phyloP scores from a whole-genome alignment of 2,888 invertebrate species.

The Lymantria monacha region DNA sequence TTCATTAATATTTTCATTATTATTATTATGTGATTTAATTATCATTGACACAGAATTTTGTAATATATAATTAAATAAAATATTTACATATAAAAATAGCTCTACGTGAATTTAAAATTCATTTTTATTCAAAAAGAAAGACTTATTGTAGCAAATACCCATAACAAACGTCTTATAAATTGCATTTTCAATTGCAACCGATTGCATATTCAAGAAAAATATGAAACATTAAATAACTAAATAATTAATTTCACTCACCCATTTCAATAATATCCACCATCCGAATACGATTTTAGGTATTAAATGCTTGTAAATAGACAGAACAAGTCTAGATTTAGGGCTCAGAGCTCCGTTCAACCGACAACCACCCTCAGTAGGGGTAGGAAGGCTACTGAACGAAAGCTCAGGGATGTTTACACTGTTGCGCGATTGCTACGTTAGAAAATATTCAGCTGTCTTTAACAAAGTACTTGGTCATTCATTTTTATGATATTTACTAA shows the following conservation, averaged over 20 bases:
- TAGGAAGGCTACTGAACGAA: conserved; percentile 28
- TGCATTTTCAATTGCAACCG: no score
- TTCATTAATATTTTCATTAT: no score
- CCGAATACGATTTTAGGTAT: neutral
- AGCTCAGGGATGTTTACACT: conserved; percentile 7
- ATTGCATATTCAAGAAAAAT: neutral
- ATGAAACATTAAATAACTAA: neutral
- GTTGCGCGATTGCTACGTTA: conserved; percentile 2
- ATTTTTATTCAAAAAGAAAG: no score
- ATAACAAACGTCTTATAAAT: no score
- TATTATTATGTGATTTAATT: no score
- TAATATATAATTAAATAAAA: no score
- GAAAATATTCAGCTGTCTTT: neutral
- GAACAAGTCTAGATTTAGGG: conserved; percentile 1
- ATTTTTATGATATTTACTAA: neutral
- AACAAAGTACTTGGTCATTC: neutral
- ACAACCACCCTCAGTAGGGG: conserved; percentile 33
- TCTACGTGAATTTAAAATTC: no score
- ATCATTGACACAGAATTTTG: no score
- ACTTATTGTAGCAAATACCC: no score
- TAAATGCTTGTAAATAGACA: neutral
- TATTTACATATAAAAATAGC: no score
- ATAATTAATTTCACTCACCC: conserved; percentile 2
- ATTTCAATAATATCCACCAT: conserved; percentile 1
- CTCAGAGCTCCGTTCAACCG: neutral